Evolutionary conservation across 2,797 vertebrate genomes (phyloP).

Genomic region (Helostoma temminkii): DNA sequence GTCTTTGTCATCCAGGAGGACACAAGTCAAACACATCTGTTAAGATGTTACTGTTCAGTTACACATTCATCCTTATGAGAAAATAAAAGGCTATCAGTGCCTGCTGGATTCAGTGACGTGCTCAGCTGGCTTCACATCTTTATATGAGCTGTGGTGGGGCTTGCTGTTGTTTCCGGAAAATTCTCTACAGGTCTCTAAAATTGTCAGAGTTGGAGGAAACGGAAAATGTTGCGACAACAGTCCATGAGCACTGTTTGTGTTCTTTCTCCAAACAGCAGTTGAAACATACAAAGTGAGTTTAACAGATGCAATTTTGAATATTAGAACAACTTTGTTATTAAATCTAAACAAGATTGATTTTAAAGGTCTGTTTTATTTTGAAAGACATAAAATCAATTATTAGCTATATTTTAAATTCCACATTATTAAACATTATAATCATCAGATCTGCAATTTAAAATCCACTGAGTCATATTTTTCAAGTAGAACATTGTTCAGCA

Average conservation of each 20-base stretch:
- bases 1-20: background rate
- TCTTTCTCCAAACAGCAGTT: no score
- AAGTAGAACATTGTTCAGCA: no score
- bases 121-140: background rate
- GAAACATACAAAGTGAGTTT: background rate
- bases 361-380: background rate
- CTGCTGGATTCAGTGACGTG: constrained; percentile 21
- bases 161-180: background rate
- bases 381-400: background rate
- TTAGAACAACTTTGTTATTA: background rate
- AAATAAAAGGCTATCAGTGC: background rate
- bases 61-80: constrained; percentile 29
- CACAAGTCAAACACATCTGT: background rate
- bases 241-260: background rate
- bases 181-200: no score
- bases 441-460: background rate
- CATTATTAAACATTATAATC: background rate
- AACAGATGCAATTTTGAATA: background rate
- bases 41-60: constrained; percentile 4
- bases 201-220: background rate
- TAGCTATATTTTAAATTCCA: background rate
- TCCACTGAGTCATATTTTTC: background rate
- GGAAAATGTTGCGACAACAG: background rate
- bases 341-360: background rate
- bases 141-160: background rate